Base-by-base conservation (phyloP, 2,797 vertebrate species). In the Hoplostethus mediterraneus region DNA sequence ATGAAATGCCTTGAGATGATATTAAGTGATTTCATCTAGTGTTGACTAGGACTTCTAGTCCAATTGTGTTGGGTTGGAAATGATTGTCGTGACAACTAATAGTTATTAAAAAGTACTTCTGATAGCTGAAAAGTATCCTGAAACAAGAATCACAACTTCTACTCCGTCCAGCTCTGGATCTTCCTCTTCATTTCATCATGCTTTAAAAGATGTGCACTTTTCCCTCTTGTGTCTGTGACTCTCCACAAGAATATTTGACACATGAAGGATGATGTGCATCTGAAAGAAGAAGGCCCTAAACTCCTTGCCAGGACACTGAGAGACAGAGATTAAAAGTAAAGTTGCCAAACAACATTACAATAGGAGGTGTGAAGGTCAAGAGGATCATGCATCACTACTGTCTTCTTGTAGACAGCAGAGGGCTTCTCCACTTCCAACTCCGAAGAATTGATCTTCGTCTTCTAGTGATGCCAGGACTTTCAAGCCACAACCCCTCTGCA, bases 331-430 rank as follows among this genome's bases (percentile, higher is more conserved):
- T 75, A 74, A 86, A 90, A 90, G 84, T 86, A 80, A 87, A 90
- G 80, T 87, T 77, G 80, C 81, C 51, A 82, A 87, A 89, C 88
- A 90, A 71, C 83, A 87, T 84, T 88, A 90, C 81, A 14, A 8
- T 16, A 87, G 80, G 76, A 88, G 82, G 83, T 84, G 87, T 90
- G 90, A 93, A 93, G 90, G 90, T 90, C 90, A 89, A 83, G 86
- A 81, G 85, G 84, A 87, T 83, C 44, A 67, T 77, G 82, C 89
- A 84, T 86, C 84, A 84, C 86, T 87, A 80, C 81, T 59, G 71
- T 73, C 80, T 89, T 87, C 91, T 88, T 86, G 91, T 84, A 89
- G 86, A 80, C 86, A 89, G 89, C 89, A 89, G 84, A 87, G 87
- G 78, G 84, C 82, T 67, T 79, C 85, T 83, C 84, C 86, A 89